These are phyloP conservation scores for Gadus macrocephalus DNA, from an alignment of 2,113 vertebrate genomes.

Conservation along the genomic window DNA sequence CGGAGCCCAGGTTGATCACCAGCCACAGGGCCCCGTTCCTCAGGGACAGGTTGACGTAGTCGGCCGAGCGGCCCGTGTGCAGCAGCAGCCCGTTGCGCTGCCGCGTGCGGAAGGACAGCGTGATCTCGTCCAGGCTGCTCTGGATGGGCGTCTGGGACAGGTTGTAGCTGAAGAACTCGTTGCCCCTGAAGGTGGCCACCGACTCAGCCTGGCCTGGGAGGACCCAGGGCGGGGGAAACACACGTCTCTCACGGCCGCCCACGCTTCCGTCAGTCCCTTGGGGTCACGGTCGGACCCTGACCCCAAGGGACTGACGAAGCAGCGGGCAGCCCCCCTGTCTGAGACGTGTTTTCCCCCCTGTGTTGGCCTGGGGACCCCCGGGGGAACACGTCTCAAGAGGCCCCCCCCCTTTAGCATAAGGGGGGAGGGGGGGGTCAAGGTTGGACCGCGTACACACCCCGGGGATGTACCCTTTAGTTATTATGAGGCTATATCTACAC, in stretches of 20 bases:
- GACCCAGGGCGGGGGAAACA: conserved; percentile 16
- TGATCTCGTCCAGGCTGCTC: conserved; percentile 96
- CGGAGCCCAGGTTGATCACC: conserved; percentile 94
- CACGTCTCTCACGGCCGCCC: conserved; percentile 29
- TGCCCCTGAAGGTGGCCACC: conserved; percentile 90
- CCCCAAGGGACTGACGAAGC: no score
- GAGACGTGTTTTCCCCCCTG: no score
- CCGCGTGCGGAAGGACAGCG: conserved; percentile 87
- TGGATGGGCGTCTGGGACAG: conserved; percentile 92
- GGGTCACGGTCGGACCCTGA: no score
- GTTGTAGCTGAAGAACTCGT: conserved; percentile 97
- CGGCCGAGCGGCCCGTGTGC: conserved; percentile 90
- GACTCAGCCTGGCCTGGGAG: conserved; percentile 85
- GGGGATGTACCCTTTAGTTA: no score
- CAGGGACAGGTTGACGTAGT: conserved; percentile 94
- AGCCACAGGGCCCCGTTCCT: conserved; percentile 90
- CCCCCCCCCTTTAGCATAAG: no score
- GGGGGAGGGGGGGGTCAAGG: no score
- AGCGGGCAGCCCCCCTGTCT: no score
- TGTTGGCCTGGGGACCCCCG: no score
- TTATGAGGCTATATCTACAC: no score
- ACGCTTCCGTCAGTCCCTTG: no score
- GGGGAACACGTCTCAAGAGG: no score
- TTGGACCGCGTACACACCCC: no score
- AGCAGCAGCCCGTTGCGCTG: conserved; percentile 93